phyloP scores from a whole-genome alignment of 2,113 vertebrate genomes.

The Thryonomys swinderianus region DNA sequence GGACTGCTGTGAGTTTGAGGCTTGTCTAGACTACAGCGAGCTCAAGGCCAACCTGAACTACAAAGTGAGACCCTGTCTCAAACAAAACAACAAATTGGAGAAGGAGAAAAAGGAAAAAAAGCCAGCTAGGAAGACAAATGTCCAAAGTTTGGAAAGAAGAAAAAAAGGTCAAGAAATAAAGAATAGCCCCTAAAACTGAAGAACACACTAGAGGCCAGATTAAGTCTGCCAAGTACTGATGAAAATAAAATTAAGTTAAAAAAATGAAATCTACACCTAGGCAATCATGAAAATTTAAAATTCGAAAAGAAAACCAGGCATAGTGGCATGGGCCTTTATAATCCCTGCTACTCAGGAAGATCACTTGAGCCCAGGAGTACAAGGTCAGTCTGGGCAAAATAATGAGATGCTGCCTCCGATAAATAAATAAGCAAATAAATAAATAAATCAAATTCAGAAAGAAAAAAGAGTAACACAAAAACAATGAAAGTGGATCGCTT shows the following conservation, averaged over 20 bases:
- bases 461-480: conserved; percentile 28
- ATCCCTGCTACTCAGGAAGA: neutral
- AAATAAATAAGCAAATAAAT: neutral
- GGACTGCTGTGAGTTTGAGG: too few species aligned
- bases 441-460: neutral
- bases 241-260: neutral
- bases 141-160: neutral
- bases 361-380: neutral
- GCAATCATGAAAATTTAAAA: neutral
- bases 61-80: too few species aligned
- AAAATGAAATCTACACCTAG: neutral
- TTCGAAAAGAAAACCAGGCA: neutral
- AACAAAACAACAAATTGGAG: too few species aligned
- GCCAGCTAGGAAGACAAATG: neutral
- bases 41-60: too few species aligned
- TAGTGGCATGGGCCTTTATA: neutral
- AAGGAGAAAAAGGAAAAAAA: neutral
- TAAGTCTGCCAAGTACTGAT: neutral
- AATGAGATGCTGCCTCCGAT: neutral
- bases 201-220: neutral
- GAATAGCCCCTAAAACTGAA: neutral
- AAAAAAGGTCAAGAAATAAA: neutral
- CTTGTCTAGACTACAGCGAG: too few species aligned
- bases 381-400: neutral
- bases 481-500: conserved; percentile 42